phyloP scores from a whole-genome alignment of 2,888 invertebrate genomes.

The Entomobrya multifasciata region DNA sequence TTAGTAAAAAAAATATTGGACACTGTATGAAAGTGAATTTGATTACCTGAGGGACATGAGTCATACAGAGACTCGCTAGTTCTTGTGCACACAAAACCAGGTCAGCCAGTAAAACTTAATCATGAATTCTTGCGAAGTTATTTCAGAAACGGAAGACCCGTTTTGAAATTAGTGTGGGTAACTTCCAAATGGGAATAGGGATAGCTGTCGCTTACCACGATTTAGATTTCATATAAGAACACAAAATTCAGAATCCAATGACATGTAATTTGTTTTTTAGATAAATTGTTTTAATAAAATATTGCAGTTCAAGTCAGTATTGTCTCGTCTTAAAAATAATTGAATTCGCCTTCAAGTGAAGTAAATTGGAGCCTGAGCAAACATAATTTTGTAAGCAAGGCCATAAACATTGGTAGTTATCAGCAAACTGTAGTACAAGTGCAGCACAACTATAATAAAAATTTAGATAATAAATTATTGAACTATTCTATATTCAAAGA shows the following conservation, averaged over 20 bases:
- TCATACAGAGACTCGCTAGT: neutral
- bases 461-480: too few relatives aligned
- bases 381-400: too few relatives aligned
- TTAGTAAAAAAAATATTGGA: conserved; percentile 9
- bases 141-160: conserved; percentile 35
- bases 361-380: neutral
- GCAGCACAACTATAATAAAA: neutral
- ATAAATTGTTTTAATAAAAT: neutral
- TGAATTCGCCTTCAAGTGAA: neutral
- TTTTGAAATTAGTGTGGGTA: neutral
- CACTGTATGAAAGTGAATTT: neutral
- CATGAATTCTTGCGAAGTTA: conserved; percentile 15
- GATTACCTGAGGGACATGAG: conserved; percentile 4
- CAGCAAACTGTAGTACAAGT: neutral
- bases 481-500: neutral
- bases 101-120: neutral
- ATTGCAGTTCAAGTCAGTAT: neutral
- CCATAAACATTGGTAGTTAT: too few relatives aligned
- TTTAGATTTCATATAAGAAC: neutral
- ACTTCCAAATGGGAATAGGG: neutral
- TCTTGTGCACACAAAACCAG: neutral
- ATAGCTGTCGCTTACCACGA: too few relatives aligned
- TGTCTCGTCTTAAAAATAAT: neutral
- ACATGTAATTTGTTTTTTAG: neutral
- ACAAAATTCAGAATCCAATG: neutral